Conservation (phyloP, 2,888 invertebrate species). For the Apomyelois bistriatella region DNA sequence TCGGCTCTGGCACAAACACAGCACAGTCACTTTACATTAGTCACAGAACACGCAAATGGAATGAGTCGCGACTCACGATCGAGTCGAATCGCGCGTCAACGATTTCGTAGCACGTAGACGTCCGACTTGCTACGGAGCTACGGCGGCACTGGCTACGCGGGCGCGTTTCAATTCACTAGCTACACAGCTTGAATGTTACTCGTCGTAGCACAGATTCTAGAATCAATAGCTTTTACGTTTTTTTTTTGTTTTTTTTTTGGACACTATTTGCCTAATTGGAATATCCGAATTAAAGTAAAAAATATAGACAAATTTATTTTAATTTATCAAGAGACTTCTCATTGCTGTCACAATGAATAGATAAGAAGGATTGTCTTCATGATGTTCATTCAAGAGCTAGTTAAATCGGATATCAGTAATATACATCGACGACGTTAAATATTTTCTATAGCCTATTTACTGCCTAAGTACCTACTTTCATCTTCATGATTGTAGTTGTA, state of each 20-base stretch:
- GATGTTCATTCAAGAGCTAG: no score
- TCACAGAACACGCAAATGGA: constrained; percentile 25
- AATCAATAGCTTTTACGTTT: constrained; percentile 64
- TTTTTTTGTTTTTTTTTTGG: constrained; percentile 6
- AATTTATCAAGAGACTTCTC: no score
- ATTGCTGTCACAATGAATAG: no score
- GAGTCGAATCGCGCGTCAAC: constrained; percentile 19
- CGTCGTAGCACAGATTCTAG: constrained; percentile 63
- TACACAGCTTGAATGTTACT: constrained; percentile 64
- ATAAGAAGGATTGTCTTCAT: no score
- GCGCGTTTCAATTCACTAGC: constrained; percentile 58
- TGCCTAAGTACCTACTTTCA: no score
- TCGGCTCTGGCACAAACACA: constrained; percentile 34
- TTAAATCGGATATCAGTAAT: no score
- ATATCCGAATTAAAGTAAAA: not conserved
- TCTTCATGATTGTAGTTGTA: no score
- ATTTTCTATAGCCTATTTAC: no score
- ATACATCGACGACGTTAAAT: no score
- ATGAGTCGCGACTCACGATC: constrained; percentile 23
- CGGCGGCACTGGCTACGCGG: constrained; percentile 67
- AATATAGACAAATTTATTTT: no score
- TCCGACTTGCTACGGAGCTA: constrained; percentile 60
- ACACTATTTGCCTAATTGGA: not conserved
- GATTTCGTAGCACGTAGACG: constrained; percentile 37
- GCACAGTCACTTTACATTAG: constrained; percentile 42